Evolutionary conservation across 1,140 invertebrate species (phyloP).

Genomic region (Scaptomyza hsui): DNA sequence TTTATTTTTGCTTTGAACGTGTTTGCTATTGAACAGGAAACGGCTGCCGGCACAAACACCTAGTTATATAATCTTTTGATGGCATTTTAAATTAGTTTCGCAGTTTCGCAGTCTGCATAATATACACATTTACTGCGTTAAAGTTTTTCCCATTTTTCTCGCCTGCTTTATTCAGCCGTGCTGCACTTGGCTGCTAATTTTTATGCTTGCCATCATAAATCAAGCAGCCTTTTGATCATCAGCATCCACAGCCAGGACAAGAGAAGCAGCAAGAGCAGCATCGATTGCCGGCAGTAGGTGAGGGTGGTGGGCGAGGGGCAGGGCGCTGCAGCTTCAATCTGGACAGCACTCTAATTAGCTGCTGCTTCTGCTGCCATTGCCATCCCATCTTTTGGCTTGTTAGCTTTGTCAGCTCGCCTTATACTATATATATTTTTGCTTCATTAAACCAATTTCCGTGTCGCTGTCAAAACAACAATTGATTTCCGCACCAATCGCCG

Average conservation of each 20-base stretch:
- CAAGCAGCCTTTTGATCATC: slow-evolving; percentile 79
- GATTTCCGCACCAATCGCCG: slow-evolving; percentile 78
- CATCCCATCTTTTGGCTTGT: slow-evolving; percentile 57
- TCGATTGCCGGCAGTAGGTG: no score
- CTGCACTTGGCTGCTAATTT: slow-evolving; percentile 62
- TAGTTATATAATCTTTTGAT: slow-evolving; percentile 23
- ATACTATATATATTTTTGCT: slow-evolving; percentile 80
- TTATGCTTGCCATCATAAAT: slow-evolving; percentile 74
- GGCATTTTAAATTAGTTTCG: slow-evolving; percentile 74
- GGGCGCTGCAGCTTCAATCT: slow-evolving; percentile 51
- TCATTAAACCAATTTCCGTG: slow-evolving; percentile 83
- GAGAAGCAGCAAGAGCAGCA: neutral
- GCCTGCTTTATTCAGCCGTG: slow-evolving; percentile 2
- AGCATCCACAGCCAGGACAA: slow-evolving; percentile 9
- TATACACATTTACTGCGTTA: slow-evolving; percentile 70
- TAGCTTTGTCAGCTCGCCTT: slow-evolving; percentile 76
- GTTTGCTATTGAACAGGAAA: neutral
- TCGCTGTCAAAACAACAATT: slow-evolving; percentile 82
- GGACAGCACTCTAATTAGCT: slow-evolving; percentile 75
- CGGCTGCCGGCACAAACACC: slow-evolving; percentile 3
- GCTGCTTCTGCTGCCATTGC: slow-evolving; percentile 45
- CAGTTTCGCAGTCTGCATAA: slow-evolving; percentile 61
- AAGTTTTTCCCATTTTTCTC: slow-evolving; percentile 51
- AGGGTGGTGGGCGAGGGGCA: neutral
- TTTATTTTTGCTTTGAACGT: neutral